These are phyloP conservation scores for Stenodema calcarata DNA, from an alignment of 2,888 invertebrate genomes.

Conservation along the genomic window DNA sequence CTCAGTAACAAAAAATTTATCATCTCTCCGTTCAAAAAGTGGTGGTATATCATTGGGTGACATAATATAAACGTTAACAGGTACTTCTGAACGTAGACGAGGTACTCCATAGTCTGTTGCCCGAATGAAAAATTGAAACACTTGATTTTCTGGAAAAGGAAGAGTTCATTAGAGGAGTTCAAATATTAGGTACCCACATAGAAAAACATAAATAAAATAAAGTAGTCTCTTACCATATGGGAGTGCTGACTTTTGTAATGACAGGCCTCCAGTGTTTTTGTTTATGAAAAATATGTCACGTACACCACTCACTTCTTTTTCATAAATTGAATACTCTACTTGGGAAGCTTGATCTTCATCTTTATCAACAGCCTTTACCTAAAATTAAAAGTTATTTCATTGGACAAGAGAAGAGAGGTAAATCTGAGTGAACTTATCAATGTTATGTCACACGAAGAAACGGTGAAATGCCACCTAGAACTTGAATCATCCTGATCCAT, in stretches of 20 bases:
- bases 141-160: constrained; percentile 57
- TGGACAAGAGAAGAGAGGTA: no score
- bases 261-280: constrained; percentile 75
- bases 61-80: constrained; percentile 81
- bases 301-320: constrained; percentile 69
- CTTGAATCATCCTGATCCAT: no score
- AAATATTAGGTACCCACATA: background rate
- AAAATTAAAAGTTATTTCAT: background rate
- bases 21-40: constrained; percentile 74
- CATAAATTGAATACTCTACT: constrained; percentile 79
- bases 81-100: constrained; percentile 80
- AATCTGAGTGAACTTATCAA: no score
- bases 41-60: constrained; percentile 74
- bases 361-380: constrained; percentile 72
- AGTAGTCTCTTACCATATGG: constrained; percentile 62
- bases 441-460: no score
- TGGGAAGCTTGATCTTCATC: constrained; percentile 78
- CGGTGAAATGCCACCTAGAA: no score
- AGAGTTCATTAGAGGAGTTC: background rate
- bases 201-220: background rate
- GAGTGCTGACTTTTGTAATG: constrained; percentile 69
- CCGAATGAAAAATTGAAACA: constrained; percentile 87
- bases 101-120: constrained; percentile 82
- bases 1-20: constrained; percentile 82
- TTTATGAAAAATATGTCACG: constrained; percentile 78